phyloP scores from a whole-genome alignment of 1,140 invertebrate genomes.

The Chelonus insularis region DNA sequence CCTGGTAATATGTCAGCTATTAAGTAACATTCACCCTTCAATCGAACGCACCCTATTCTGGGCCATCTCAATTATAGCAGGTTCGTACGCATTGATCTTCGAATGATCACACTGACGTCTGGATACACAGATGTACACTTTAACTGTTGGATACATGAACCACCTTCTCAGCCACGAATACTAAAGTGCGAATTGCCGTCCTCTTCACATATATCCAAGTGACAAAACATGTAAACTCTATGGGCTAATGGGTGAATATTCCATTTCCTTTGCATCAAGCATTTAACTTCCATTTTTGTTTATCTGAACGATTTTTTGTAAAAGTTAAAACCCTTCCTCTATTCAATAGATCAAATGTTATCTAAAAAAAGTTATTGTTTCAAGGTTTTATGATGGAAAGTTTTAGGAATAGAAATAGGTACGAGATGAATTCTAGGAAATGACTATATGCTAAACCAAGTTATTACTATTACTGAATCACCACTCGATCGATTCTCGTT shows the following conservation, averaged over 20 bases:
- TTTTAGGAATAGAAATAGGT: no score
- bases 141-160: constrained; percentile 20
- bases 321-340: no score
- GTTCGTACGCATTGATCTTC: no score
- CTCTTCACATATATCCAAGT: constrained; percentile 36
- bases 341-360: no score
- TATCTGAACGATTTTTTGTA: no score
- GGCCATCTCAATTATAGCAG: background rate
- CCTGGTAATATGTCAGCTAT: constrained; percentile 45
- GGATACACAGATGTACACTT: background rate
- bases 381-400: no score
- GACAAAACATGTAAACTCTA: constrained; percentile 42
- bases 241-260: constrained; percentile 33
- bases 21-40: constrained; percentile 40
- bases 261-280: constrained; percentile 24
- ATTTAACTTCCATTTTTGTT: constrained; percentile 21
- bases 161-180: constrained; percentile 8
- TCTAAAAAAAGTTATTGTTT: no score
- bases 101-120: no score
- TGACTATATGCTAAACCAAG: no score
- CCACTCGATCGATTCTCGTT: constrained; percentile 4
- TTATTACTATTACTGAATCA: no score
- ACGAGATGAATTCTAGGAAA: no score
- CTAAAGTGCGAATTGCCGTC: constrained; percentile 38
- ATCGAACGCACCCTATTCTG: constrained; percentile 23